These are phyloP conservation scores for Diceros bicornis DNA, from an alignment of 2,797 vertebrate species.

Conservation along the genomic window DNA sequence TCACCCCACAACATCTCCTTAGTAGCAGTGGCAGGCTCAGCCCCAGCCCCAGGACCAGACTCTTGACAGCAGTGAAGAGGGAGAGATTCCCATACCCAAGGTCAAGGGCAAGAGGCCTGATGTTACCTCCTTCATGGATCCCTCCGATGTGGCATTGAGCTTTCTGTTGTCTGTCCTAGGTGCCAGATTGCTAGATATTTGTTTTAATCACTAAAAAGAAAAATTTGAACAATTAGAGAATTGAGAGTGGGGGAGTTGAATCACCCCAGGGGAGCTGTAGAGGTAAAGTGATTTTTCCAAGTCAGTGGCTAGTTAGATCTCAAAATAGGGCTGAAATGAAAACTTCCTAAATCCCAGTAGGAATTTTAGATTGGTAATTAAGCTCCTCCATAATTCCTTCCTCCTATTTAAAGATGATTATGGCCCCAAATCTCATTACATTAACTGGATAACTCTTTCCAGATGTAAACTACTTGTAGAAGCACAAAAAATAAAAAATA, in stretches of 20 bases:
- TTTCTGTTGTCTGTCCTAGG: neutral
- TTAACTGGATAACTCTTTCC: conserved; percentile 65
- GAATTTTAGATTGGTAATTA: conserved; percentile 60
- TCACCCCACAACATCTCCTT: neutral
- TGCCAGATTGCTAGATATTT: neutral
- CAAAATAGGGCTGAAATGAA: neutral
- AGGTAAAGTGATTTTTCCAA: conserved; percentile 7
- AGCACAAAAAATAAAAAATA: conserved; percentile 43
- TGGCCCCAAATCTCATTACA: conserved; percentile 62
- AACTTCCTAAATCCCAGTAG: conserved; percentile 20
- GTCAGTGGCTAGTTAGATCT: conserved; percentile 43
- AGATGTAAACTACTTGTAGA: conserved; percentile 53
- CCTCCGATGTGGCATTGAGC: neutral
- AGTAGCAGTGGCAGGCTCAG: neutral
- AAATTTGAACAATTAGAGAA: neutral
- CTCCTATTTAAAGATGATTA: conserved; percentile 77
- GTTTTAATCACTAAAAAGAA: neutral
- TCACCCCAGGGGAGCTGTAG: neutral
- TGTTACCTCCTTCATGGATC: neutral
- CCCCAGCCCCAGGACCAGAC: neutral
- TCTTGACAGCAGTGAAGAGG: neutral
- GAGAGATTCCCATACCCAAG: neutral
- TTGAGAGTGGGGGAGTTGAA: neutral
- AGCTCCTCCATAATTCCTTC: conserved; percentile 61
- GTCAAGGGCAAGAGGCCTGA: neutral